Evolutionary conservation across 2,888 invertebrate species (phyloP).

Genomic region (Torymus auratus): DNA sequence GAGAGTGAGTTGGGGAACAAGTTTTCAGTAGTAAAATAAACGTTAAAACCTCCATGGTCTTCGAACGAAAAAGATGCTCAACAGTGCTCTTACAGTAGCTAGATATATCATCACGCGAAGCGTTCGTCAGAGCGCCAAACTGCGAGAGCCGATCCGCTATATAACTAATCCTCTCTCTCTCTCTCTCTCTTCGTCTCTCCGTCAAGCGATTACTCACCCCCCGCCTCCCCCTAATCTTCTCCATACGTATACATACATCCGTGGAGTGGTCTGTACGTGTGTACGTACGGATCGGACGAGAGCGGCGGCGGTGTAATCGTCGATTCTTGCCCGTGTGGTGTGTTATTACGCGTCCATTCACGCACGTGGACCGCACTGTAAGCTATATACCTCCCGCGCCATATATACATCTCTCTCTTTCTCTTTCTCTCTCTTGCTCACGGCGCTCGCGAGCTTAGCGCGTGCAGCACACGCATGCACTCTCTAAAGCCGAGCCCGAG

Average conservation of each 20-base stretch:
- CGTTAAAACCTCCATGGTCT: no score
- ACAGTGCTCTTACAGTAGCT: neutral
- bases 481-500: no score
- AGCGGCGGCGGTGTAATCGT: constrained; percentile 23
- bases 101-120: constrained; percentile 14
- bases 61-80: no score
- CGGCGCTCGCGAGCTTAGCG: neutral
- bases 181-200: constrained; percentile 10
- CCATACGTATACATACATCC: neutral
- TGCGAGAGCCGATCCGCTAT: constrained; percentile 11
- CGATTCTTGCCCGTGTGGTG: constrained; percentile 33
- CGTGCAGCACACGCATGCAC: neutral
- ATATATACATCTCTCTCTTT: constrained; percentile 23
- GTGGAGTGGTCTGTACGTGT: no score
- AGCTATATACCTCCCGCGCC: neutral
- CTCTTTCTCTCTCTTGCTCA: no score
- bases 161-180: constrained; percentile 32
- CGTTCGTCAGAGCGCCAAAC: constrained; percentile 34
- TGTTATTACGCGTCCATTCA: constrained; percentile 61
- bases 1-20: no score
- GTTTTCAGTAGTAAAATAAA: no score
- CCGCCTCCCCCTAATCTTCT: constrained; percentile 34
- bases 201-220: constrained; percentile 28
- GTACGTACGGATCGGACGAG: constrained; percentile 12
- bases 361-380: constrained; percentile 57